Base-by-base conservation (phyloP, 1,140 invertebrate species). In the Listronotus oregonensis region DNA sequence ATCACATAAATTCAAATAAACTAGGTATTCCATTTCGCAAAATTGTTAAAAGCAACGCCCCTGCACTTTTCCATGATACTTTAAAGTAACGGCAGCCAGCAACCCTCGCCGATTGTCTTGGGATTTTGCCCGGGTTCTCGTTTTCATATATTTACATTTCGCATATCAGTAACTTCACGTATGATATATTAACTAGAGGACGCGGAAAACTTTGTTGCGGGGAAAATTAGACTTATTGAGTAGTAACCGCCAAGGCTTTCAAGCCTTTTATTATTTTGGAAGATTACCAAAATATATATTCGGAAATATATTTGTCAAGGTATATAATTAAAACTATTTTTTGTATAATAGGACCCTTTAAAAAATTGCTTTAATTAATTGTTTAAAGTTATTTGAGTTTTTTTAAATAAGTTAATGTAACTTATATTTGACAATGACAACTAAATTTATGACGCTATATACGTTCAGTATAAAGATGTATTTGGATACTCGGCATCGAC, bases 61-160 rank as follows among this genome's bases (percentile, higher is more conserved):
- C 52, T 34, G 32, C 31, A n/a, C 14, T 15, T 14, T 34, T 15
- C 34, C 52, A 40, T 3, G 39, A 32, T 18, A 32, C 32, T 39
- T 42, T 12, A 55, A 55, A 55, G 52, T 37, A 55, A 55, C 52
- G 17, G 34, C 15, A 42, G 37, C 32, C 31, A 40, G 52, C 37
- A 37, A 31, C 52, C 52, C 52, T 55, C 42, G 34, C 34, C 31
- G 32, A 52, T 52, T 34, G 50, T 52, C 50, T 32, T 18, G 52
- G 34, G 52, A 55, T 34, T 39, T 42, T 34, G 32, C 52, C 52
- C 32, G 52, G 21, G 52, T 59, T 46, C 42, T 46, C 17, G 42
- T 57, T 54, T 54, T 64, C 54, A 64, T 64, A 64, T 64, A 64
- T 64, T 64, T 64, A 54, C 62, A 64, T 64, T 54, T 56, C 50